Base-by-base conservation (phyloP, 1,140 invertebrate species). In the Orius laevigatus region DNA sequence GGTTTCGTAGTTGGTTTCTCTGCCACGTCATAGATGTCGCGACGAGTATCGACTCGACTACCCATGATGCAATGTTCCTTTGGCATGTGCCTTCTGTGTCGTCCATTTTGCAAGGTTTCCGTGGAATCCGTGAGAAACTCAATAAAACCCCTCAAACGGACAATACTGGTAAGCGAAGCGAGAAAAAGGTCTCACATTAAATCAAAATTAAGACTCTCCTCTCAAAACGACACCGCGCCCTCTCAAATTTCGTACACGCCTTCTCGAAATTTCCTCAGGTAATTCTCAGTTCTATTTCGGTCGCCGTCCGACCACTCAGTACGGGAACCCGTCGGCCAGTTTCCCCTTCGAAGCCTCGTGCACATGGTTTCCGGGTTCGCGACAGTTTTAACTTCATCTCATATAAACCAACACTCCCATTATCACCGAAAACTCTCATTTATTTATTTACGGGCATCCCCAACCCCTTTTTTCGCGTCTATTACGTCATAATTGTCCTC, bases 71-170 rank as follows among this genome's bases (percentile, higher is more conserved):
- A 63, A 71, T 63, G 64, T 68, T 68, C 65, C 66, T 66, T 66
- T 73, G 71, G 73, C 72, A 75, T 76, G 72, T 74, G 71, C 71
- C 70, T 70, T 68, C 67, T 66, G 65, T 65, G 69, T 72, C 72
- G 70, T 72, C 74, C 73, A 75, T 76, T 75, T 76, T 74, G 72
- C 71, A 60, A 72, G 53, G 71, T 73, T 69, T 71, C 66, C 64
- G 68, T 67, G 70, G 70, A 71, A 68, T 71, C 66, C 64, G 68
- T 67, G 70, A 70, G 72, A 68, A 71, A 69, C 72, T 69, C 70
- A 71, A 65, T 73, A 68, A 66, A 71, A 66, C 72, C 71, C 61
- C 60, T 62, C 63, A 63, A 59, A 64, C 59, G 64, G 60, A 59
- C 63, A 52, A 57, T 58, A 62, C 56, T 59, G 63, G 64, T 66